Conservation (phyloP, 2,113 vertebrate genomes). For the Perca flavescens region DNA sequence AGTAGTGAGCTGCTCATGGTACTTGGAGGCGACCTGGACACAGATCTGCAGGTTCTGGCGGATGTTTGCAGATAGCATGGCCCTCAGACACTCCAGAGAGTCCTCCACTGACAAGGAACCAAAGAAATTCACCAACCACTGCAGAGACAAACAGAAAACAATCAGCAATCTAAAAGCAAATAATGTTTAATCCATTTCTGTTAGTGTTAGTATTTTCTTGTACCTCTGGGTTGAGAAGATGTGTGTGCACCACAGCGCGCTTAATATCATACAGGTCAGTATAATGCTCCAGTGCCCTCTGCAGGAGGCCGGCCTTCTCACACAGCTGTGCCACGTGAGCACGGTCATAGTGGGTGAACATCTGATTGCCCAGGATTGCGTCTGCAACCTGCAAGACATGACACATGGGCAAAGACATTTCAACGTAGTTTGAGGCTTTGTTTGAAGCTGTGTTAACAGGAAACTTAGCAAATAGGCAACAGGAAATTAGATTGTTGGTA, state of each 20-base stretch:
- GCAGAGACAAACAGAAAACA: slow-evolving; percentile 32
- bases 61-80: slow-evolving; percentile 98
- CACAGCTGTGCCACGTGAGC: slow-evolving; percentile 98
- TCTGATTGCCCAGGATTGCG: slow-evolving; percentile 98
- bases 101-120: slow-evolving; percentile 98
- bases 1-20: slow-evolving; percentile 96
- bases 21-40: slow-evolving; percentile 98
- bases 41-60: slow-evolving; percentile 99
- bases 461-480: neutral
- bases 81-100: slow-evolving; percentile 96
- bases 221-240: slow-evolving; percentile 99
- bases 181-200: neutral
- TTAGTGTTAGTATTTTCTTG: neutral
- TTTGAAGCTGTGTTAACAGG: neutral
- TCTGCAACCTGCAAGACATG: slow-evolving; percentile 90
- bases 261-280: slow-evolving; percentile 99
- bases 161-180: neutral
- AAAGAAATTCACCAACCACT: slow-evolving; percentile 99
- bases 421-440: neutral
- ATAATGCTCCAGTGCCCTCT: slow-evolving; percentile 97
- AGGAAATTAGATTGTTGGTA: neutral
- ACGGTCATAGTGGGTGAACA: slow-evolving; percentile 99
- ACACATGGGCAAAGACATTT: slow-evolving; percentile 24
- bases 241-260: slow-evolving; percentile 96
- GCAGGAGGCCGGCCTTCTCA: slow-evolving; percentile 97